Conservation (phyloP, 2,113 vertebrate genomes). For the Lipotes vexillifer region DNA sequence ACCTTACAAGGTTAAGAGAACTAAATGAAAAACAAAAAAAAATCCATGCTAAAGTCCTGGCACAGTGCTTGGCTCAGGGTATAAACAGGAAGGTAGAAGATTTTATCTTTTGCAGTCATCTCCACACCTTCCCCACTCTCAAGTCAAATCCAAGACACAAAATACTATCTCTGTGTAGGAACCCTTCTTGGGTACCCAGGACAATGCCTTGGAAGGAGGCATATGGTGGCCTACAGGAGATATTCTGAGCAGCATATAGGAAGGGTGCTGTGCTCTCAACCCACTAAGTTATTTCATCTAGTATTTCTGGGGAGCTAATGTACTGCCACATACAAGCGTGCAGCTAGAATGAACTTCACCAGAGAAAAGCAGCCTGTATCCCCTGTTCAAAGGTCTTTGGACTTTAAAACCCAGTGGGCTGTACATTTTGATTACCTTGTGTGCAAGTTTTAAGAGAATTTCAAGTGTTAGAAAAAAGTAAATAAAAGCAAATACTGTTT, state of each 20-base stretch:
- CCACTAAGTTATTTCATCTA: not conserved
- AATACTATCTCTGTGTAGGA: not conserved
- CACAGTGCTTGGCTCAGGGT: not conserved
- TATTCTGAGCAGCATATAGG: not conserved
- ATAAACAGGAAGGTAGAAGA: not conserved
- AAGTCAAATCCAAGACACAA: not conserved
- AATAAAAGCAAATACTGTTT: not conserved
- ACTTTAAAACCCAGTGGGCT: not conserved
- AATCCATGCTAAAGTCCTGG: not conserved
- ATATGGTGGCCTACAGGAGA: not conserved
- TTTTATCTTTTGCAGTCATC: not conserved
- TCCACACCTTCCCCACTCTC: not conserved
- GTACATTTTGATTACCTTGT: not conserved
- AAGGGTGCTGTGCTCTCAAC: not conserved
- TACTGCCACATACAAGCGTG: not conserved
- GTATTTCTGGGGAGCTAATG: not conserved
- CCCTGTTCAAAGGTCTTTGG: not conserved
- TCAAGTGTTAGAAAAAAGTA: not conserved
- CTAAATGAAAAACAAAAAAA: not conserved
- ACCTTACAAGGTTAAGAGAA: not conserved
- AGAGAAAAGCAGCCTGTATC: not conserved
- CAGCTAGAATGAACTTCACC: not conserved
- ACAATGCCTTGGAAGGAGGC: not conserved
- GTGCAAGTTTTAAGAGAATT: conserved; percentile 9
- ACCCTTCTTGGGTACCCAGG: not conserved